Evolutionary conservation across 2,888 invertebrate genomes (phyloP), one percentile per base, ranked within the genome.

Genomic region (Morpho achilles): DNA sequence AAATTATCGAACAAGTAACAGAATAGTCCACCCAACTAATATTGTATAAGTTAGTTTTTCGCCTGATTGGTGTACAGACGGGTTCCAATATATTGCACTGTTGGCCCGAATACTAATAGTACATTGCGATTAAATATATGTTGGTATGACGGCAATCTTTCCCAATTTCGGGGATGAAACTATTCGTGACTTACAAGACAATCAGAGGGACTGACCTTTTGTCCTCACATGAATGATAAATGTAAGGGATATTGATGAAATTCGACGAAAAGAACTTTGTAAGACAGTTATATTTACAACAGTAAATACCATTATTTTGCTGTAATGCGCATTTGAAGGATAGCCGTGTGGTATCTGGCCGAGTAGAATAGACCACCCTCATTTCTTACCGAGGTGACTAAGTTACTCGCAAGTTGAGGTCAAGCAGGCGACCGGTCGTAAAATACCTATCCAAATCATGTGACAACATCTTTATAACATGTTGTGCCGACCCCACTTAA

Each of bases 11-110:
- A 40, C n/a, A 8, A 6, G 3, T 47, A 16, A 48, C 16, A 53
- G 58, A 64, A 62, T 64, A 61, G 43, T 16, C 8, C 56, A 43
- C 55, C 52, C 22, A 63, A 60, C 61, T 63, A 76, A 83, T 86
- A 86, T 86, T 86, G 84, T 80, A 79, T 83, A 85, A 83, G 81
- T 85, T 84, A 76, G 79, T 79, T 79, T 79, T 75, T 78, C 79
- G 77, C 75, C 76, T 84, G 86, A 84, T 86, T 85, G 85, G 82
- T 81, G 82, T 74, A 70, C 71, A 73, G 77, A 76, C 75, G 73
- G 78, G 80, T 76, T 78, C 75, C 80, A 79, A 84, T 84, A 80
- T 84, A 84, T 80, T 76, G 80, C 60, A 77, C 76, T 82, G 79
- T 79, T 73, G 80, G 69, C 58, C 63, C 63, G 84, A 84, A 86